A percentile compares a stretch with the other conserved stretches of the same genome.
Conservation (phyloP, 2,888 invertebrate species). For the Eilema sororculum region DNA sequence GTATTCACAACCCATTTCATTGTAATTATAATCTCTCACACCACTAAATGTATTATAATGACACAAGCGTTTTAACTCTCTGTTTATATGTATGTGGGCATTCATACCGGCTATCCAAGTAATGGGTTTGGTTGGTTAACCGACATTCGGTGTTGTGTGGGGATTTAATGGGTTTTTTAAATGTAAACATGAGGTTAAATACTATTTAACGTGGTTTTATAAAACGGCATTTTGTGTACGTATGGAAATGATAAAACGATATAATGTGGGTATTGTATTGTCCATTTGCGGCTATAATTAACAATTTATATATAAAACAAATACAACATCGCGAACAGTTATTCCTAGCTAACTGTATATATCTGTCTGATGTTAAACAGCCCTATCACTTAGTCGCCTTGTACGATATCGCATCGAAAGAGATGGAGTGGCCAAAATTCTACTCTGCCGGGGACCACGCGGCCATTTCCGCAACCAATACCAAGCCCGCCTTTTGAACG, state of each 20-base stretch:
- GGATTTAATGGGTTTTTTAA: constrained; percentile 29
- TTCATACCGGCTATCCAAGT: constrained; percentile 32
- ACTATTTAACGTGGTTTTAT: constrained; percentile 12
- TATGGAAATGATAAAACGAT: background rate
- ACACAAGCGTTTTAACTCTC: constrained; percentile 52
- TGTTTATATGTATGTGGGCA: constrained; percentile 51
- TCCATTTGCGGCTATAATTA: no score
- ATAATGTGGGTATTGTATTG: background rate
- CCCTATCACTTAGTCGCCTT: no score
- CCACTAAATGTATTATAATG: constrained; percentile 63
- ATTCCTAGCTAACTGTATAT: no score
- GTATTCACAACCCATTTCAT: constrained; percentile 1
- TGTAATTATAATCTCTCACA: constrained; percentile 51
- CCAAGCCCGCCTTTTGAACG: no score
- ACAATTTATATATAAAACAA: no score
- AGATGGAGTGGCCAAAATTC: no score
- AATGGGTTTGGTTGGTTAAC: constrained; percentile 32
- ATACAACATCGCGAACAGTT: no score
- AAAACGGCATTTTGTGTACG: background rate
- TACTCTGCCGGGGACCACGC: no score
- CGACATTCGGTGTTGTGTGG: constrained; percentile 25
- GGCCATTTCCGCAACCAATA: no score
- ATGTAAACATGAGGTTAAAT: constrained; percentile 14
- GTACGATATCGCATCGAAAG: no score
- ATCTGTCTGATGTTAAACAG: no score